Evolutionary conservation across 2,888 invertebrate species (phyloP), one percentile per base, ranked within the genome.

Genomic region (Bellardia pandia): DNA sequence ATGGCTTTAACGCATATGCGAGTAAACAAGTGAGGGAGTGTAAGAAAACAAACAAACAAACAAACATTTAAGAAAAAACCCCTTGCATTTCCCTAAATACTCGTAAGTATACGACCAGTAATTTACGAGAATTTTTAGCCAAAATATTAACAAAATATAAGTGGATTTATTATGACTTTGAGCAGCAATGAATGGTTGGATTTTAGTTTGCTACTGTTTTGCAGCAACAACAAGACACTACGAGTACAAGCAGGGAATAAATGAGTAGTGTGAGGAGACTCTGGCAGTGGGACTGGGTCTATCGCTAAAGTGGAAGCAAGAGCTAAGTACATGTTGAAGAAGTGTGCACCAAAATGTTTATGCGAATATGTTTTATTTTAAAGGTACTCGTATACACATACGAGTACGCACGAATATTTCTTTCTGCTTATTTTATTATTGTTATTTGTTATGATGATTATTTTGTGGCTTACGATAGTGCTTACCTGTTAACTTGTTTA

Each of bases 81-180:
- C 11, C 53, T 77, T 71, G 83, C 86, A 84, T 75, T 84, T 84
- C 83, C 80, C 45, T 72, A 45, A n/a, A 42, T 69, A 7, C 13
- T 64, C 30, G 1, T 2, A 56, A 16, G 51, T 40, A 40, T 13
- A 72, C 68, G 53, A 23, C 30, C 71, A 58, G 74, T 76, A 72
- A 76, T 86, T 88, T 85, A 89, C 68, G 79, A 68, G 75, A 91
- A 90, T 91, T 92, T 90, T 91, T 92, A 91, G 92, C 92, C 92
- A 90, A 92, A 92, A 91, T 91, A 91, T 91, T 90, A 86, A 89
- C 51, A 88, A 86, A 86, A 79, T 74, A 76, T 77, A 84, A 77
- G 64, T 11, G 71, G 40, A 77, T 68, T 66, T 53, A 71, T 74
- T 81, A 23, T 64, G 64, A 56, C 16, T 45, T 64, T 45, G 23